Percentiles rank a stretch among this genome's conserved stretches.
phyloP scores from a whole-genome alignment of 2,797 vertebrate genomes.

The Gymnodraco acuticeps region DNA sequence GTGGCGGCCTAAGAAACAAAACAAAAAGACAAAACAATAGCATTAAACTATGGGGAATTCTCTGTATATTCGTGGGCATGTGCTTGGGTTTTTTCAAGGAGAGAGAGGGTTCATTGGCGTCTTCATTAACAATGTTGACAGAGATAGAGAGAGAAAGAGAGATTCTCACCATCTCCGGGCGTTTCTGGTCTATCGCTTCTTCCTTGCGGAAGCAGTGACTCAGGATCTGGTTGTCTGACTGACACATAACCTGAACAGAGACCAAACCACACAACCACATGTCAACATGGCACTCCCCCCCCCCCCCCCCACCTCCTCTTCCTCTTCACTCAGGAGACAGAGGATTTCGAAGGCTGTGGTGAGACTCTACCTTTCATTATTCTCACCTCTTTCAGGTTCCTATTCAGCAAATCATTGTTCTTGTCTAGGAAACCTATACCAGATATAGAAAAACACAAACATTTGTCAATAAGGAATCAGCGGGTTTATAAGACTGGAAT shows the following conservation, averaged over 20 bases:
- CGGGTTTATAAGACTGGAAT: constrained; percentile 3
- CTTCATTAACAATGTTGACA: background rate
- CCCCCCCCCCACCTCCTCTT: background rate
- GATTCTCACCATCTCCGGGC: constrained; percentile 91
- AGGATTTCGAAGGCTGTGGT: constrained; percentile 5
- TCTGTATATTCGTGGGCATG: background rate
- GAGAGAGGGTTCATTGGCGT: background rate
- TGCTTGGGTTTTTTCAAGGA: background rate
- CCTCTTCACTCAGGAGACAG: background rate
- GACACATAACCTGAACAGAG: constrained; percentile 91
- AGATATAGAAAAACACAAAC: constrained; percentile 6
- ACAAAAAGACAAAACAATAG: background rate
- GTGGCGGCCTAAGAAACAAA: constrained; percentile 88
- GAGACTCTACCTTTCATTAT: background rate
- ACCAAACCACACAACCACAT: constrained; percentile 57
- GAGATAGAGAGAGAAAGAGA: background rate
- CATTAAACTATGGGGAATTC: constrained; percentile 6
- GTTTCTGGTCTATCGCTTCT: constrained; percentile 94
- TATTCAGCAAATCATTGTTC: constrained; percentile 96
- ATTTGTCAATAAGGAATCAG: constrained; percentile 23
- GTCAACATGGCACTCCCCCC: constrained; percentile 14
- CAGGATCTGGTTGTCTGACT: constrained; percentile 92
- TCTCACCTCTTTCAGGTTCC: constrained; percentile 97
- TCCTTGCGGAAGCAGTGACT: constrained; percentile 92
- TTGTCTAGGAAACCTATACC: constrained; percentile 94